Evolutionary conservation across 1,140 invertebrate genomes (phyloP).

Genomic region (Brachystomella parvula): DNA sequence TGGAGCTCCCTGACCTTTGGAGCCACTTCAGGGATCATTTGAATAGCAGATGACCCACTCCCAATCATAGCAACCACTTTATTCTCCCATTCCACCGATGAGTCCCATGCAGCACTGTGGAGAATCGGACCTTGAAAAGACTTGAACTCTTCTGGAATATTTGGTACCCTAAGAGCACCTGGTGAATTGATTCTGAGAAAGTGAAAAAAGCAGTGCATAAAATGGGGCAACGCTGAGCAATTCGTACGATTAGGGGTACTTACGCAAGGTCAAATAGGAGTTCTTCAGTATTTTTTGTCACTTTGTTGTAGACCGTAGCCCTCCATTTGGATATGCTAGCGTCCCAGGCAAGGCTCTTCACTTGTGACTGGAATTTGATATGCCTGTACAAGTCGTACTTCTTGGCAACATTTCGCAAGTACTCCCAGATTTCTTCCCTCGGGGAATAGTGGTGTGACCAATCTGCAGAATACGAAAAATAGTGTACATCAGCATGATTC

Average conservation of each 20-base stretch:
- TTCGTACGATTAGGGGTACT: not conserved
- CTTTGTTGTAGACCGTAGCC: not conserved
- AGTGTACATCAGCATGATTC: not conserved
- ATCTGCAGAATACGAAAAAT: slow-evolving; percentile 6
- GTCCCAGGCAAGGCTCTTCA: slow-evolving; percentile 19
- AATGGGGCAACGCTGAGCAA: not conserved
- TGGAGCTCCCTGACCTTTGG: slow-evolving; percentile 19
- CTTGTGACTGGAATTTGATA: slow-evolving; percentile 12
- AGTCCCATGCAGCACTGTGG: slow-evolving; percentile 24
- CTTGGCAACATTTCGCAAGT: slow-evolving; percentile 20
- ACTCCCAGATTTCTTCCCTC: slow-evolving; percentile 15
- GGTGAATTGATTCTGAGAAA: slow-evolving; percentile 17
- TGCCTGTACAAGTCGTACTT: slow-evolving; percentile 17
- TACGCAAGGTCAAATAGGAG: slow-evolving; percentile 10
- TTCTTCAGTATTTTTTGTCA: not conserved
- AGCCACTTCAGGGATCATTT: slow-evolving; percentile 22
- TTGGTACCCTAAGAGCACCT: slow-evolving; percentile 22
- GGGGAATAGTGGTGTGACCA: slow-evolving; percentile 5
- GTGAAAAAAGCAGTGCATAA: not conserved
- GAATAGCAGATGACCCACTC: slow-evolving; percentile 15
- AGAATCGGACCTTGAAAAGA: slow-evolving; percentile 20
- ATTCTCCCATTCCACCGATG: slow-evolving; percentile 13
- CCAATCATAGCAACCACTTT: slow-evolving; percentile 28
- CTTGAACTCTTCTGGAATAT: slow-evolving; percentile 22
- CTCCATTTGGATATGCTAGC: slow-evolving; percentile 16